These are phyloP conservation scores for Poicephalus gulielmi DNA, from an alignment of 2,113 vertebrate species.

Conservation along the genomic window DNA sequence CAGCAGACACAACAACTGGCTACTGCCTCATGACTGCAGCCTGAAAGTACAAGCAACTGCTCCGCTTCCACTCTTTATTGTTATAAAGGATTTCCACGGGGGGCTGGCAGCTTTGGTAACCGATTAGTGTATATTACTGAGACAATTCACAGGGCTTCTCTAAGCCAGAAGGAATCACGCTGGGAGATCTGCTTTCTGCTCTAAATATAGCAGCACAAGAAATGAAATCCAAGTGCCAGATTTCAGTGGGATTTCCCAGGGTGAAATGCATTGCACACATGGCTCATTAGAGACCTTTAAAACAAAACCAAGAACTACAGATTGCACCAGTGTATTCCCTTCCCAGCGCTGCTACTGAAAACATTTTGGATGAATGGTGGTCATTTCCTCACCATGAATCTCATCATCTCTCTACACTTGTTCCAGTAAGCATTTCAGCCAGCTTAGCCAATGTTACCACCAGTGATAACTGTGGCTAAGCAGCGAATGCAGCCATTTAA, in stretches of 20 bases:
- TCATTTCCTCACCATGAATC: conserved; percentile 20
- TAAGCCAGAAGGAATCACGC: conserved; percentile 50
- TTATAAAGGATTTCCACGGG: conserved; percentile 1
- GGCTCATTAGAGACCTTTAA: conserved; percentile 61
- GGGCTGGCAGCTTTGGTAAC: conserved; percentile 39
- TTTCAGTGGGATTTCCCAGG: conserved; percentile 67
- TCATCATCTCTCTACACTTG: neutral
- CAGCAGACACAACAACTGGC: rapidly evolving
- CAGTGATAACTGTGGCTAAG: neutral
- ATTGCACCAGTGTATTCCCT: conserved; percentile 31
- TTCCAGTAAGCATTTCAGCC: neutral
- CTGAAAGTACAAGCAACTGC: neutral
- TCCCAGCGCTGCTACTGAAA: neutral
- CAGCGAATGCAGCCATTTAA: neutral
- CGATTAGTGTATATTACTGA: conserved; percentile 44
- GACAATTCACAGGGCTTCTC: conserved; percentile 44
- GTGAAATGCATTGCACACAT: conserved; percentile 41
- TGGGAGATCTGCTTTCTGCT: conserved; percentile 59
- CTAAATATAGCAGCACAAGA: conserved; percentile 52
- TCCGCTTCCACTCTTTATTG: neutral
- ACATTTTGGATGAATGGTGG: conserved; percentile 35
- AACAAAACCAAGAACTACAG: conserved; percentile 24
- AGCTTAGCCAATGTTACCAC: neutral
- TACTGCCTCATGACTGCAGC: neutral
- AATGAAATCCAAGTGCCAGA: conserved; percentile 49